Conservation (phyloP, 1,140 invertebrate genomes). For the Ips typographus region DNA sequence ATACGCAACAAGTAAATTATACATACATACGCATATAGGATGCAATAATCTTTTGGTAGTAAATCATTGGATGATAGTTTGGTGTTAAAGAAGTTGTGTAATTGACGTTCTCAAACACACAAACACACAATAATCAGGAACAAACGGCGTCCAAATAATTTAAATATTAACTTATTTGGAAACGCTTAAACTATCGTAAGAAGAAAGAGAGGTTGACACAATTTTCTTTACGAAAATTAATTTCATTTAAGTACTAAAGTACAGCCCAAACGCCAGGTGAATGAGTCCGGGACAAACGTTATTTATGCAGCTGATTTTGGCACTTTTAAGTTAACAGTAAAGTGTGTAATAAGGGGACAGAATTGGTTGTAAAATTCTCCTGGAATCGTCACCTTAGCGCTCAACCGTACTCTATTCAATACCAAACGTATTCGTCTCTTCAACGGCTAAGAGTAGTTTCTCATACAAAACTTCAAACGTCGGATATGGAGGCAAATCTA, state of each 20-base stretch:
- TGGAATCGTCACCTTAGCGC: background rate
- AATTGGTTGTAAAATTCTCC: too few relatives aligned
- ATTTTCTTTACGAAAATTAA: too few relatives aligned
- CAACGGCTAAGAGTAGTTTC: slow-evolving; percentile 91
- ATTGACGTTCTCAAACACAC: background rate
- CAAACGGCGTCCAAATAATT: slow-evolving; percentile 18
- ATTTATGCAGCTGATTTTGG: too few relatives aligned
- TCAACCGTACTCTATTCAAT: slow-evolving; percentile 72
- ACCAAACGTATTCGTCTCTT: slow-evolving; percentile 96
- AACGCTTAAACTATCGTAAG: background rate
- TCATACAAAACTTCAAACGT: slow-evolving; percentile 91
- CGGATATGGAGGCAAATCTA: slow-evolving; percentile 94
- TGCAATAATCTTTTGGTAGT: slow-evolving; percentile 18
- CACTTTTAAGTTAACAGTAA: too few relatives aligned
- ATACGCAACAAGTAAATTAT: background rate
- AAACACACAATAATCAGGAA: slow-evolving; percentile 18
- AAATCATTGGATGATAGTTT: slow-evolving; percentile 19
- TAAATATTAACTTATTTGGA: slow-evolving; percentile 27
- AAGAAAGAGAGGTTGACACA: background rate
- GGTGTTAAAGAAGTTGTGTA: slow-evolving; percentile 4
- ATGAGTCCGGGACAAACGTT: too few relatives aligned
- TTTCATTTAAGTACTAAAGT: too few relatives aligned
- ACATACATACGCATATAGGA: background rate
- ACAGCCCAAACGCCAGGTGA: too few relatives aligned
- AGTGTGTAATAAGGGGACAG: too few relatives aligned